Evolutionary conservation across 2,888 invertebrate species (phyloP), one percentile per base, ranked within the genome.

Genomic region (Tubulanus polymorphus): DNA sequence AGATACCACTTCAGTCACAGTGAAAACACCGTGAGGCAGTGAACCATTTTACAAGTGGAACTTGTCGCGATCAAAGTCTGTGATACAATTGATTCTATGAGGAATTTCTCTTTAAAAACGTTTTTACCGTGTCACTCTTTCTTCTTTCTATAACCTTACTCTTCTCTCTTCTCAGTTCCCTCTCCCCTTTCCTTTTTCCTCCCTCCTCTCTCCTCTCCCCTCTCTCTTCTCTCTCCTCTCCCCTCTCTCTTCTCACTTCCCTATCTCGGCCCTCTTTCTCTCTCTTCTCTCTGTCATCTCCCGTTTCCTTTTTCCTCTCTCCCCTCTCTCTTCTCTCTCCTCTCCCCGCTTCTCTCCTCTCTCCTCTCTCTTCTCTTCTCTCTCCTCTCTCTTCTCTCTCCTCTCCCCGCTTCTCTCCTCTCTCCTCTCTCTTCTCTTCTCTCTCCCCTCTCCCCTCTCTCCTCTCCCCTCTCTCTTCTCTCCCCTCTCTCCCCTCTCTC

Each of bases 151-250:
- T 12, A 35, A 15, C n/a, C 12, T 35, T 15, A 35, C 35, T 35
- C n/a, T 35, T n/a, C 35, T 35, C n/a, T n/a, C n/a, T 35, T n/a
- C 35, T 35, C n/a, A 15, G 12, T n/a, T 51, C 53, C 29, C 18
- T 51, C 51, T n/a, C 53, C 12, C 12, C 54, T 20, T 53, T 25
- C n/a, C 25, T 23, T 35, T 10, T 54, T 54, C 30, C 30, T 37
- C 25, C 37, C 20, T 54, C 20, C 37, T 23, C 10, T 41, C 49
- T 35, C 18, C 37, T 30, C 23, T 55, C 56, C 28, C 35, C 12
- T 54, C 25, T 51, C 18, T 23, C 51, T n/a, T 51, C 27, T 51
- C 25, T 51, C 25, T 15, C 27, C 51, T 18, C 25, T 18, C n/a
- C 27, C 51, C 51, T 48, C 51, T 23, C 20, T 26, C 51, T 51